Evolutionary conservation across 2,797 vertebrate species (phyloP).

Genomic region (Hozukius guyotensis): DNA sequence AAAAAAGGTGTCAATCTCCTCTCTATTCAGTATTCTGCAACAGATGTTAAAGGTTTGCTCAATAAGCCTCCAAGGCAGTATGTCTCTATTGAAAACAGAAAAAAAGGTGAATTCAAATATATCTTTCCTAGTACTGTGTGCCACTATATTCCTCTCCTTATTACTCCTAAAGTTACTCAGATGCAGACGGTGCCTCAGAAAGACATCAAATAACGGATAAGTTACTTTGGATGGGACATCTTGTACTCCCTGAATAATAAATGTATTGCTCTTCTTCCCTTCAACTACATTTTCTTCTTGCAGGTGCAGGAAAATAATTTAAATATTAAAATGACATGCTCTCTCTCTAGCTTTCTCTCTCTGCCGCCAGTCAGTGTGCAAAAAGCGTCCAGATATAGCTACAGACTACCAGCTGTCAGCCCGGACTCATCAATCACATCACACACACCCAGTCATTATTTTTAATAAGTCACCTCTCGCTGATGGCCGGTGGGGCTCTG

Average conservation of each 20-base stretch:
- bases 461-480: conserved; percentile 65
- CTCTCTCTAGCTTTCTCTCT: conserved; percentile 7
- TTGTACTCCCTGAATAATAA: conserved; percentile 48
- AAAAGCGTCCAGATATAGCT: conserved; percentile 56
- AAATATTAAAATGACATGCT: conserved; percentile 59
- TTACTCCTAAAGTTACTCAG: conserved; percentile 6
- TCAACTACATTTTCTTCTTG: not conserved
- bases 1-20: not conserved
- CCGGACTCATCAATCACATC: conserved; percentile 68
- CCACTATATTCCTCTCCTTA: not conserved
- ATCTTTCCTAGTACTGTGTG: not conserved
- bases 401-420: conserved; percentile 51
- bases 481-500: conserved; percentile 44
- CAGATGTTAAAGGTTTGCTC: not conserved
- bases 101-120: conserved; percentile 5
- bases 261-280: conserved; percentile 5
- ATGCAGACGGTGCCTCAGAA: conserved; percentile 4
- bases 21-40: not conserved
- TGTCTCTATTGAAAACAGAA: not conserved
- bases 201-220: conserved; percentile 35
- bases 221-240: conserved; percentile 29
- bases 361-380: conserved; percentile 29
- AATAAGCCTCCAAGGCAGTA: not conserved
- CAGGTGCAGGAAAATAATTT: conserved; percentile 27
- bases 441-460: conserved; percentile 65